Evolutionary conservation across 2,888 invertebrate genomes (phyloP).

Genomic region (Allacma fusca): DNA sequence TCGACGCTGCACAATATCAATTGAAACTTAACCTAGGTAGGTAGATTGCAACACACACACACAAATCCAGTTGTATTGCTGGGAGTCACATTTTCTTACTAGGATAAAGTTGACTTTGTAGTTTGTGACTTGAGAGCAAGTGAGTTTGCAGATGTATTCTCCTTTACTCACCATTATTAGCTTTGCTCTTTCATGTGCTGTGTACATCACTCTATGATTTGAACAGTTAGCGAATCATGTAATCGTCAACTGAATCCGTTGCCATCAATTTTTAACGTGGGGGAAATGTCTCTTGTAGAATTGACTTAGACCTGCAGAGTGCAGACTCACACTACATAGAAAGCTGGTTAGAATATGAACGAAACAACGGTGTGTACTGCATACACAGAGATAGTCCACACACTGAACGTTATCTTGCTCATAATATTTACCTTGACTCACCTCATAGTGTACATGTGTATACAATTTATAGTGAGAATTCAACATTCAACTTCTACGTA

Average conservation of each 20-base stretch:
- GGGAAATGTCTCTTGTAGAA: background rate
- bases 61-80: too few species aligned
- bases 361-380: too few species aligned
- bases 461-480: too few species aligned
- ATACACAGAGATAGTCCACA: background rate
- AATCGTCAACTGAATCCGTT: slow-evolving; percentile 15
- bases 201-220: background rate
- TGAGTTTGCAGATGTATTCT: too few species aligned
- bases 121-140: too few species aligned
- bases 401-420: background rate
- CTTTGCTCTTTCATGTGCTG: background rate
- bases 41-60: background rate
- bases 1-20: slow-evolving; percentile 8
- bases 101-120: too few species aligned
- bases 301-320: too few species aligned
- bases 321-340: background rate
- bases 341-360: background rate
- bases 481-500: too few species aligned
- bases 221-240: slow-evolving; percentile 19
- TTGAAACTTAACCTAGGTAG: slow-evolving; percentile 4
- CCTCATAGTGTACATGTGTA: too few species aligned
- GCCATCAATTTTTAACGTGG: slow-evolving; percentile 3
- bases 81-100: too few species aligned
- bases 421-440: too few species aligned
- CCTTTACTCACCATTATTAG: background rate